Evolutionary conservation across 1,140 invertebrate genomes (phyloP), one percentile per base, ranked within the genome.

Genomic region (Teleogryllus occipitalis): DNA sequence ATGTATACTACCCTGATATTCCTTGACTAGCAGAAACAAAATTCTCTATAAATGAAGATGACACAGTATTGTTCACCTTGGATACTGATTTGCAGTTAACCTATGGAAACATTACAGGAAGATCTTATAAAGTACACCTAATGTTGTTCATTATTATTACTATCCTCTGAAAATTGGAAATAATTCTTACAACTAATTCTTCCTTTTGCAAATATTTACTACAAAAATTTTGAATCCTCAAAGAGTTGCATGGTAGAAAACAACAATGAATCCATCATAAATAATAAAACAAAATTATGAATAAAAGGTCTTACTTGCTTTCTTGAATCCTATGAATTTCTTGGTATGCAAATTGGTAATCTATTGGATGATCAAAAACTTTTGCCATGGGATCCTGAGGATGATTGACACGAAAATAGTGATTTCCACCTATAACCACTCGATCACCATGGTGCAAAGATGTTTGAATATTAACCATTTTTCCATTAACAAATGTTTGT

Each of bases 341-440:
- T 81, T 90, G 87, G 80, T 90, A 87, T 4, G 91, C 91, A 85
- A 87, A 89, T 80, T 92, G 89, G 84, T 90, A 92, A 81, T 92
- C 86, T n/a, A 86, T 82, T 15, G 78, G 75, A 77, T 86, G 84
- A 79, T 85, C 78, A 12, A 39, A 10, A 14, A 7, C 14, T 22
- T n/a, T 15, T 46, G 21, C 46, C n/a, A 6, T 74, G 21, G 8
- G 21, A 27, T 87, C 82, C 82, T 84, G 83, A 1, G 89, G 88
- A 86, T 89, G 88, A 78, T 87, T 87, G 8, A 90, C 86, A 81
- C 88, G 88, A 82, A 92, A 92, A 82, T 91, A 92, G 83, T 93
- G 91, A 82, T 90, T 90, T 10, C 91, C 91, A 22, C 91, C 92
- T 39, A 93, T 88, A 6, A 92, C 89, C 39, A 93, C 84, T 65